Evolutionary conservation across 2,888 invertebrate genomes (phyloP).

Genomic region (Pseudococcus longispinus): DNA sequence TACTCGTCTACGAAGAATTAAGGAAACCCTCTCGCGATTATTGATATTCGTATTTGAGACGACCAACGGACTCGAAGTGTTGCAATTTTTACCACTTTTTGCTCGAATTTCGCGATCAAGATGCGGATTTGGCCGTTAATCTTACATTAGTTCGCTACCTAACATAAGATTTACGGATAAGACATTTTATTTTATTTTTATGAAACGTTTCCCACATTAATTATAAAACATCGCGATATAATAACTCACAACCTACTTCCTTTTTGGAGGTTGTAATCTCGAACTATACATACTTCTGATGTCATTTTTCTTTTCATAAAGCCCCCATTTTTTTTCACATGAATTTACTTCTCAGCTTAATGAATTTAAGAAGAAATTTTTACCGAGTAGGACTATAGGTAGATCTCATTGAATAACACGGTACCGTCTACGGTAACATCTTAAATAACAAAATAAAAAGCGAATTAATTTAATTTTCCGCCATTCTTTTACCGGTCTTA

Average conservation of each 20-base stretch:
- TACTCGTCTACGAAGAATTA: not conserved
- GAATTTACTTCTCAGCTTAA: conserved; percentile 29
- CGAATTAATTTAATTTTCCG: conserved; percentile 34
- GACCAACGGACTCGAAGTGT: not conserved
- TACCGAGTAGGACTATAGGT: not conserved
- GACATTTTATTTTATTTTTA: not conserved
- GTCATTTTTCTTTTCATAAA: conserved; percentile 25
- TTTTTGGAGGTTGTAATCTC: conserved; percentile 32
- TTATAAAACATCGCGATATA: conserved; percentile 19
- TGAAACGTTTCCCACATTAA: conserved; percentile 40
- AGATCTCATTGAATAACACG: conserved; percentile 9
- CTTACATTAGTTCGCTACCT: not conserved
- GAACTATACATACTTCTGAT: conserved; percentile 18
- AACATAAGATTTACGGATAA: conserved; percentile 14
- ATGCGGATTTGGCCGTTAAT: not conserved
- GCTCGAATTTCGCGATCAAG: not conserved
- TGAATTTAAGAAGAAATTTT: conserved; percentile 42
- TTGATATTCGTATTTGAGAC: not conserved
- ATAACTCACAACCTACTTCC: conserved; percentile 43
- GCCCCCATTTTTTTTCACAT: conserved; percentile 18
- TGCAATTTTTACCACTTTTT: not conserved
- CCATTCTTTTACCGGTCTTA: not conserved
- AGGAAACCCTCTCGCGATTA: not conserved
- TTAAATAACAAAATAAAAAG: conserved; percentile 26
- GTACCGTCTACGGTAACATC: not conserved